Evolutionary conservation across 2,113 vertebrate species (phyloP), one percentile per base, ranked within the genome.

Genomic region (Montifringilla adamsi): DNA sequence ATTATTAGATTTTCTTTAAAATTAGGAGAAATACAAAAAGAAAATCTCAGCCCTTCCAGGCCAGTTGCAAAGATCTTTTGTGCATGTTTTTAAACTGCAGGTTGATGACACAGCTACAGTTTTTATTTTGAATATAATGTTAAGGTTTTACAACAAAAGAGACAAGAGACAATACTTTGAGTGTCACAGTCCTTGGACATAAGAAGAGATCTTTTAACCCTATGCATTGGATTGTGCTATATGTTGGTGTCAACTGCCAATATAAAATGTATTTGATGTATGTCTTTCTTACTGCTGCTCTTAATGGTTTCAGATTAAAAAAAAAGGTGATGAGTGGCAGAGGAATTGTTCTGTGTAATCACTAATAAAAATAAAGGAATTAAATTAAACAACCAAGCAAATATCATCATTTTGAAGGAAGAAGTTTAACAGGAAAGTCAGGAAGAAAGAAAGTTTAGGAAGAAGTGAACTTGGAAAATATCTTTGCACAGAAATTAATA

Each of bases 1-100:
- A 87, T 93, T 90, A 84, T 90, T 77, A 81, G 59, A 78, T 64
- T 93, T 70, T 75, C 87, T 94, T 96, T 91, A 83, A 90, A 93
- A 92, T 81, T 73, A 92, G 74, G 68, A 75, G 33, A 60, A 68
- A 64, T 44, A 31, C 23, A 64, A 49, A 93, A 56, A 55, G 28
- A 55, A 55, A 80, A 79, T 50, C 58, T 66, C 78, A 92, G 21
- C 49, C 69, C 69, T 92, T 94, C 4, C 2, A 66, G 72, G 67
- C 80, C 81, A 87, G 70, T 90, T 64, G 50, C 59, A 94, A 89
- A 89, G 73, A 91, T 78, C 28, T 31, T 92, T 95, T 95, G 70
- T 93, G 50, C 72, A 35, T 69, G 26, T 88, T 67, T 75, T 85
- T 15, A 70, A 13, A 19, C 74, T 66, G 56, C 59, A 87, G 60